Conservation (phyloP, 2,888 invertebrate species). For the Bombyx huttoni region DNA sequence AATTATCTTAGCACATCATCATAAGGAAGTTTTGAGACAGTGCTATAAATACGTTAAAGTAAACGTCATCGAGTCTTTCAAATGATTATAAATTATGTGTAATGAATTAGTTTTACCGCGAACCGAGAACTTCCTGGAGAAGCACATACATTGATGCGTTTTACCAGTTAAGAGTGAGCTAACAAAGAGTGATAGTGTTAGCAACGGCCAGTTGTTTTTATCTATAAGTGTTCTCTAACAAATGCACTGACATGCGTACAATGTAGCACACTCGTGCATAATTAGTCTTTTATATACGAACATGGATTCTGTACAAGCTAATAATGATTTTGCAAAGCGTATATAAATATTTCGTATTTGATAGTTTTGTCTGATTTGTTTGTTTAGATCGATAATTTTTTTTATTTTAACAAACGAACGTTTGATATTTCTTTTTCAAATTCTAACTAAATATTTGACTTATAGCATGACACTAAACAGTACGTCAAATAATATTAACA, state of each 20-base stretch:
- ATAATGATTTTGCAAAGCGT: no score
- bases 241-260: constrained; percentile 34
- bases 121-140: constrained; percentile 18
- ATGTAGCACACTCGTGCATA: constrained; percentile 31
- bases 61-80: constrained; percentile 2
- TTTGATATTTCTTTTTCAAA: no score
- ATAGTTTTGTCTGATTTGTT: no score
- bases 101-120: constrained; percentile 6
- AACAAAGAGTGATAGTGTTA: constrained; percentile 49
- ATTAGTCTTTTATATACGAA: constrained; percentile 12
- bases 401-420: no score
- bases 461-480: no score
- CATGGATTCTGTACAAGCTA: no score
- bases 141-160: constrained; percentile 21
- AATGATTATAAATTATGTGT: constrained; percentile 1
- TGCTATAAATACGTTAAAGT: neutral
- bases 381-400: no score
- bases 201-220: constrained; percentile 47
- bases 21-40: neutral
- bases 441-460: no score
- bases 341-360: no score
- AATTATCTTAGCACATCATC: neutral
- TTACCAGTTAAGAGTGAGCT: constrained; percentile 19
- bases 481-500: no score
- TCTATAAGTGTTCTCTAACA: constrained; percentile 46